phyloP scores from a whole-genome alignment of 2,888 invertebrate species.

The Prosopocoilus inquinatus region DNA sequence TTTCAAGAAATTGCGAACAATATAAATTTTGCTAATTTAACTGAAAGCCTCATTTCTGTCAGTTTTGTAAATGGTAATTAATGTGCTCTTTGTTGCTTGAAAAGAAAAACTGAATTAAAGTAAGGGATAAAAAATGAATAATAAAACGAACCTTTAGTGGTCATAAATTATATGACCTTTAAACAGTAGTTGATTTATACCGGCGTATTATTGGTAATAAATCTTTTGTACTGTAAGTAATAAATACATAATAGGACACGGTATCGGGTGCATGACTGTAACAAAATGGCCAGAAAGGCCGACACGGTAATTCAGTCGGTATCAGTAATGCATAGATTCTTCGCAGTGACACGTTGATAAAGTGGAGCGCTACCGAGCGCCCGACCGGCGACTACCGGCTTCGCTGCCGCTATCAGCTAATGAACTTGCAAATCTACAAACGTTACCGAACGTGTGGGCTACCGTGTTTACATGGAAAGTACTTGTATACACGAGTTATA shows the following conservation, averaged over 20 bases:
- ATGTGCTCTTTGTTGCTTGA: no score
- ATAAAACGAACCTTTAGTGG: no score
- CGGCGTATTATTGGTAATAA: no score
- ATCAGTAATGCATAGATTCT: constrained; percentile 27
- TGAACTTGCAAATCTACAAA: constrained; percentile 43
- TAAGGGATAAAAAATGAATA: no score
- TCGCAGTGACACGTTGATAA: constrained; percentile 37
- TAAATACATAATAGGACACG: constrained; percentile 15
- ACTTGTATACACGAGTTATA: constrained; percentile 5
- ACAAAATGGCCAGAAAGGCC: constrained; percentile 13
- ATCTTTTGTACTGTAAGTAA: background rate
- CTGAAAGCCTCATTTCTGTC: no score
- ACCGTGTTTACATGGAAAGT: constrained; percentile 25
- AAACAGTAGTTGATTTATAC: no score
- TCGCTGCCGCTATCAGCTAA: constrained; percentile 38
- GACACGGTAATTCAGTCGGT: constrained; percentile 19
- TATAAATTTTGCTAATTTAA: no score
- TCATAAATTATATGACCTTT: no score
- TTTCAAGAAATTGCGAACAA: no score
- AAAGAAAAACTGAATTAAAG: no score
- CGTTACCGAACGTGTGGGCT: constrained; percentile 36
- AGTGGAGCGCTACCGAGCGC: constrained; percentile 36
- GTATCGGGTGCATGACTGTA: constrained; percentile 14
- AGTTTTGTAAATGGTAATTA: no score
- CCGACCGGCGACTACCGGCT: constrained; percentile 28